Evolutionary conservation across 2,113 vertebrate genomes (phyloP).

Genomic region (Lophius piscatorius): DNA sequence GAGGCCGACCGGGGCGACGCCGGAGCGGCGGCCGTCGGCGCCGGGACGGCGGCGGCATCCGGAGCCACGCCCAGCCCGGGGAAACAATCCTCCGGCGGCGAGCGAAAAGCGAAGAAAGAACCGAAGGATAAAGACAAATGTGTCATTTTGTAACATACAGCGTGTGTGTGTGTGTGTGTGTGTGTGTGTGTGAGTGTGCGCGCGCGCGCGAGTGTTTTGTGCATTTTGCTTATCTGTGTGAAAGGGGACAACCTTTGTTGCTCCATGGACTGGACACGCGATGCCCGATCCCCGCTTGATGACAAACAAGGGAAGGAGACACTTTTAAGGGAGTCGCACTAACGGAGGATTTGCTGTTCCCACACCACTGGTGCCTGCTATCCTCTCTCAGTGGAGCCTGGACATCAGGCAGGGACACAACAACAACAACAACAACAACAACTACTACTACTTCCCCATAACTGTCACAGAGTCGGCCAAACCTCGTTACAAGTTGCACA

Average conservation of each 20-base stretch:
- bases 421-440: slow-evolving; percentile 48
- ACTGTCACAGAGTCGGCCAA: slow-evolving; percentile 84
- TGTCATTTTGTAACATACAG: slow-evolving; percentile 89
- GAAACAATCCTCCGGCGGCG: slow-evolving; percentile 84
- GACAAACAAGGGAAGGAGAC: slow-evolving; percentile 62
- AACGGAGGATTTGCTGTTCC: slow-evolving; percentile 81
- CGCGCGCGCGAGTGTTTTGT: slow-evolving; percentile 44
- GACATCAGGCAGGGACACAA: slow-evolving; percentile 75
- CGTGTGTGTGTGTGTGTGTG: slow-evolving; percentile 46
- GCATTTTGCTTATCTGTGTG: slow-evolving; percentile 65
- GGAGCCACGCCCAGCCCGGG: slow-evolving; percentile 83
- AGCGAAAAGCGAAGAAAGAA: slow-evolving; percentile 94
- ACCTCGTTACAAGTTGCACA: slow-evolving; percentile 85
- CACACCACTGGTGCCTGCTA: slow-evolving; percentile 96
- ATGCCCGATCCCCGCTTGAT: slow-evolving; percentile 64
- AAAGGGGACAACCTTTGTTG: slow-evolving; percentile 52
- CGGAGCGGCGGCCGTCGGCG: slow-evolving; percentile 62
- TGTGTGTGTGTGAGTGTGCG: too few species aligned
- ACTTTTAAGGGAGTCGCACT: slow-evolving; percentile 32
- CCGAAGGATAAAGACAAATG: slow-evolving; percentile 92
- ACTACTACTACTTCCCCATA: slow-evolving; percentile 41
- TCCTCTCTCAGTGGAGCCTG: slow-evolving; percentile 77
- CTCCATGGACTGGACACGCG: slow-evolving; percentile 67
- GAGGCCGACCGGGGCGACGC: slow-evolving; percentile 54
- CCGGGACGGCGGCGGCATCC: slow-evolving; percentile 70